Conservation (phyloP, 2,888 invertebrate genomes). For the Xestoiulus laeticollis region DNA sequence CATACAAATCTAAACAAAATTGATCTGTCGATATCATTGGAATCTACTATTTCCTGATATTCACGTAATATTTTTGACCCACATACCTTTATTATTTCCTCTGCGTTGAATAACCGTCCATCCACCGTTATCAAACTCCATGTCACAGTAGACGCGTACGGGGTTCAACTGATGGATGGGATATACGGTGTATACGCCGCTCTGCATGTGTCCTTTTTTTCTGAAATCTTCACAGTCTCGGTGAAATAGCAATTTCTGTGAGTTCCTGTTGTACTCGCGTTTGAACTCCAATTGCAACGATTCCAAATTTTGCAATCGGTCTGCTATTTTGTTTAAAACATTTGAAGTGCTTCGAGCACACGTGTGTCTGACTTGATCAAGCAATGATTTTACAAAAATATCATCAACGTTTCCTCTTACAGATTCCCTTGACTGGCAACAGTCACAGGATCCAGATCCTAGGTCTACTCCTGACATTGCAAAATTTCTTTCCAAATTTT, state of each 20-base stretch:
- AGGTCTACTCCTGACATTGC: background rate
- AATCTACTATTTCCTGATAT: no score
- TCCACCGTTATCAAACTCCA: constrained; percentile 10
- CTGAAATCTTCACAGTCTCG: constrained; percentile 25
- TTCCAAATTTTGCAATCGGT: background rate
- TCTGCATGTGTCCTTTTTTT: background rate
- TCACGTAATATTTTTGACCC: no score
- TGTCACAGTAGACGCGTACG: background rate
- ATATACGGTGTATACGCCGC: background rate
- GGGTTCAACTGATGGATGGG: background rate
- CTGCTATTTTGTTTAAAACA: background rate
- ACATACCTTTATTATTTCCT: background rate
- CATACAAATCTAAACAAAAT: no score
- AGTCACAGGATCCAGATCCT: background rate
- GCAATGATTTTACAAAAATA: background rate
- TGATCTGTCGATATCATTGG: no score
- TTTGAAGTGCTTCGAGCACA: background rate
- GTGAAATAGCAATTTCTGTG: background rate
- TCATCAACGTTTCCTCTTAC: background rate
- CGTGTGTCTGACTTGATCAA: background rate
- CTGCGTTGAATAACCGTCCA: constrained; percentile 40
- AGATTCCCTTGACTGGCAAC: background rate
- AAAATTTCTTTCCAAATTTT: background rate
- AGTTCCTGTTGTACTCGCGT: background rate
- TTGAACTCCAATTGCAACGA: background rate